Percentiles rank a stretch among this genome's conserved stretches.
Conservation (phyloP, 2,888 invertebrate species). For the Aquatica leii region DNA sequence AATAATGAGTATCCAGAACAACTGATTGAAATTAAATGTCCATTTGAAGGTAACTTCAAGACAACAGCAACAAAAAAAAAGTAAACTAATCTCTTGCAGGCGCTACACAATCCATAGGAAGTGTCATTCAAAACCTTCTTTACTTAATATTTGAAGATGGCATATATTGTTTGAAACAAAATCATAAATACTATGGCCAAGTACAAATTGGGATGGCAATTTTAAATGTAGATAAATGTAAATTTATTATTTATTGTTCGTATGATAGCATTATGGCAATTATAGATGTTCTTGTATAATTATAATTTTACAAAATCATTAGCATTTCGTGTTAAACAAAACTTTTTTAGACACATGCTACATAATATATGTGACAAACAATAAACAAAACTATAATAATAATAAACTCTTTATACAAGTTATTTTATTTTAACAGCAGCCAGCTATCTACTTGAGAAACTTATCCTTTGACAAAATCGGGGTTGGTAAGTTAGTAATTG, state of each 20-base stretch:
- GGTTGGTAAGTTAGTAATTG: neutral
- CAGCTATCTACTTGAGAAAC: neutral
- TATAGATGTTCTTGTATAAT: neutral
- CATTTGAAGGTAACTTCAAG: slow-evolving; percentile 1
- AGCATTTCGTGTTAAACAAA: neutral
- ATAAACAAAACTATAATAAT: too few relatives aligned
- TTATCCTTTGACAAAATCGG: neutral
- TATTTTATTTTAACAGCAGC: too few relatives aligned
- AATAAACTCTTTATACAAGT: too few relatives aligned
- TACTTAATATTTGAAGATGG: neutral
- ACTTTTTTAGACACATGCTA: neutral
- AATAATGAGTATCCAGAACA: neutral
- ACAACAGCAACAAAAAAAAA: too few relatives aligned
- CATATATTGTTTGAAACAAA: neutral
- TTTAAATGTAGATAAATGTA: neutral
- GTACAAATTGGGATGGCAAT: too few relatives aligned
- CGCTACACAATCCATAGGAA: neutral
- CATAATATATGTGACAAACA: neutral
- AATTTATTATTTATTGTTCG: neutral
- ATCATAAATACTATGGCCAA: neutral
- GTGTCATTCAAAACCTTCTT: neutral
- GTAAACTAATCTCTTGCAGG: too few relatives aligned
- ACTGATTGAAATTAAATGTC: slow-evolving; percentile 5
- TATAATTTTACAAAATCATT: neutral
- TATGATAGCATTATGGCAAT: neutral